Evolutionary conservation across 2,113 vertebrate species (phyloP), one percentile per base, ranked within the genome.

Genomic region (Leuciscus idus): DNA sequence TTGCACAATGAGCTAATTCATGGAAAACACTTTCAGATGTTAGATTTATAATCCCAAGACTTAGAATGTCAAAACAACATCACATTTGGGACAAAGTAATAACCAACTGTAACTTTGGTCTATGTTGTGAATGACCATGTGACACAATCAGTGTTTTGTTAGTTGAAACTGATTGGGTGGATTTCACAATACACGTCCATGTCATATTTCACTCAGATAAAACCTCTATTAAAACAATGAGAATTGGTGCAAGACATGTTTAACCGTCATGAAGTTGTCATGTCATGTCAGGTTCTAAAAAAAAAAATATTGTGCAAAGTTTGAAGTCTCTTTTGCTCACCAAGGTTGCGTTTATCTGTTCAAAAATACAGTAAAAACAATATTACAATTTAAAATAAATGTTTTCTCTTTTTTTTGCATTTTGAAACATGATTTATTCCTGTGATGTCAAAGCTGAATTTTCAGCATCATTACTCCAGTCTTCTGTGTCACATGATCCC

Each of bases 1-100:
- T 52, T 59, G 70, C 50, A 72, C 61, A 77, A 79, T 70, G 46
- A 59, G 30, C 64, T 59, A 73, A 81, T 48, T 73, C 78, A 74
- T 59, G 5, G 30, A 46, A 72, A 73, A 81, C 76, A 23, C n/a
- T 50, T 80, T 39, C 76, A 86, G 64, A 86, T 55, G 59, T 46
- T 76, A 28, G n/a, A 26, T 64, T 80, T 33, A 57, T 46, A 80
- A 81, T 81, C 50, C n/a, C 13, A 57, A 30, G 9, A n/a, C 55
- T 73, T 30, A 30, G 2, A 33, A 52, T 36, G 19, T 52, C 64
- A 68, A 70, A 36, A 28, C 43, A 83, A 33, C 30, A 81, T 33
- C 68, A 59, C 66, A 59, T 74, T 23, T 7, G 68, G 1, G 15
- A 43, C 23, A 21, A 28, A 23, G 28, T 48, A 17, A 81, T 68